These are phyloP conservation scores for Halichondria panicea DNA, from an alignment of 37 sponge, comb jelly and placozoan species.

Conservation along the genomic window DNA sequence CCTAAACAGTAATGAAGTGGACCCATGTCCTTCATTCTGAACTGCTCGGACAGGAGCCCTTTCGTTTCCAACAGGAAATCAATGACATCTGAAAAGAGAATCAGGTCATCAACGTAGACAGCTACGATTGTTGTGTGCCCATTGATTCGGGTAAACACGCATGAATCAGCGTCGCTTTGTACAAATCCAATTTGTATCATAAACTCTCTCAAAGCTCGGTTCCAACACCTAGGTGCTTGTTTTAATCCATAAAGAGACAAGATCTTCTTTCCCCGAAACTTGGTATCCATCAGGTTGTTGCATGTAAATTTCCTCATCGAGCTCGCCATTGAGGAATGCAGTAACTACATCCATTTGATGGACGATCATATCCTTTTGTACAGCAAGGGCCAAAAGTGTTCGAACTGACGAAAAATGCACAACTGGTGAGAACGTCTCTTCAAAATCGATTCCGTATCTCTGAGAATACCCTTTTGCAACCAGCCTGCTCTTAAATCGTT, in stretches of 20 bases:
- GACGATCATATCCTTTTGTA: conserved; percentile 38
- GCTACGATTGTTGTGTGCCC: conserved; percentile 5
- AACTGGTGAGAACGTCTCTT: conserved; percentile 48
- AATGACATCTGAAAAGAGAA: conserved; percentile 7
- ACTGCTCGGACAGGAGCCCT: neutral
- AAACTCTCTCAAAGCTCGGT: conserved; percentile 14
- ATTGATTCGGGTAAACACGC: neutral
- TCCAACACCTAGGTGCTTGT: conserved; percentile 37
- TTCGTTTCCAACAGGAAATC: conserved; percentile 20
- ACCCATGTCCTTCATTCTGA: conserved; percentile 53
- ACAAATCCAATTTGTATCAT: conserved; percentile 1
- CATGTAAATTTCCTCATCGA: conserved; percentile 49
- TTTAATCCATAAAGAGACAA: conserved; percentile 21
- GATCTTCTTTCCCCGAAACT: conserved; percentile 11
- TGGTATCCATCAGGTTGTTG: conserved; percentile 27
- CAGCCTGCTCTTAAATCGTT: conserved; percentile 35
- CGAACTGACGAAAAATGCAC: conserved; percentile 34
- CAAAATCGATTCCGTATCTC: conserved; percentile 29
- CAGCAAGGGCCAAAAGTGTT: conserved; percentile 41
- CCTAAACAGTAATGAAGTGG: conserved; percentile 38
- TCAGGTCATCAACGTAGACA: conserved; percentile 47
- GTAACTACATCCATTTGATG: conserved; percentile 49
- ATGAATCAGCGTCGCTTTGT: conserved; percentile 35
- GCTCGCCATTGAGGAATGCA: no score
- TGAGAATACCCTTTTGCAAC: conserved; percentile 44